Evolutionary conservation across 1,140 invertebrate genomes (phyloP).

Genomic region (Temnothorax longispinosus): DNA sequence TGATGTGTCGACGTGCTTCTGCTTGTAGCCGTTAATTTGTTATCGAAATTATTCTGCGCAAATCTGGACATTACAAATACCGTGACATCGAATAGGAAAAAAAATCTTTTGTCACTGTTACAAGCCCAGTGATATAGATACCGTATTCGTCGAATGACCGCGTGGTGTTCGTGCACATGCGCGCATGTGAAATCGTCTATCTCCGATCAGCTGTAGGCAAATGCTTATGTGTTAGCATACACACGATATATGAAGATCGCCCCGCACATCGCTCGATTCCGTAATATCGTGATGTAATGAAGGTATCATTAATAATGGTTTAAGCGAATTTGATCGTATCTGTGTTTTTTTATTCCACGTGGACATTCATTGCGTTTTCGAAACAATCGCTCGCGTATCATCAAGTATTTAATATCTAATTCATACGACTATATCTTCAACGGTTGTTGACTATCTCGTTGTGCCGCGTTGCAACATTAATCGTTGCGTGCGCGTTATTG

Average conservation of each 20-base stretch:
- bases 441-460: slow-evolving; percentile 48
- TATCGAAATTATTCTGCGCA: neutral
- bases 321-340: neutral
- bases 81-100: neutral
- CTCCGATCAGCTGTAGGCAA: slow-evolving; percentile 48
- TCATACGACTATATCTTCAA: slow-evolving; percentile 57
- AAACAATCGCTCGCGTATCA: neutral
- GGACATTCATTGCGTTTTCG: neutral
- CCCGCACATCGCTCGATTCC: neutral
- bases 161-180: slow-evolving; percentile 68
- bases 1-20: slow-evolving; percentile 59
- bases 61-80: neutral
- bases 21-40: neutral
- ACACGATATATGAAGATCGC: neutral
- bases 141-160: slow-evolving; percentile 20
- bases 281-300: slow-evolving; percentile 1
- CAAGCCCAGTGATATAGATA: neutral
- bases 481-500: slow-evolving; percentile 65
- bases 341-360: slow-evolving; percentile 45
- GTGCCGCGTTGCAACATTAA: slow-evolving; percentile 72
- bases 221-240: neutral
- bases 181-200: slow-evolving; percentile 44
- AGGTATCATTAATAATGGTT: slow-evolving; percentile 34
- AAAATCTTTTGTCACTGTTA: neutral
- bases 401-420: slow-evolving; percentile 59